Conservation (phyloP, 2,113 vertebrate genomes). For the Saccopteryx leptura region DNA sequence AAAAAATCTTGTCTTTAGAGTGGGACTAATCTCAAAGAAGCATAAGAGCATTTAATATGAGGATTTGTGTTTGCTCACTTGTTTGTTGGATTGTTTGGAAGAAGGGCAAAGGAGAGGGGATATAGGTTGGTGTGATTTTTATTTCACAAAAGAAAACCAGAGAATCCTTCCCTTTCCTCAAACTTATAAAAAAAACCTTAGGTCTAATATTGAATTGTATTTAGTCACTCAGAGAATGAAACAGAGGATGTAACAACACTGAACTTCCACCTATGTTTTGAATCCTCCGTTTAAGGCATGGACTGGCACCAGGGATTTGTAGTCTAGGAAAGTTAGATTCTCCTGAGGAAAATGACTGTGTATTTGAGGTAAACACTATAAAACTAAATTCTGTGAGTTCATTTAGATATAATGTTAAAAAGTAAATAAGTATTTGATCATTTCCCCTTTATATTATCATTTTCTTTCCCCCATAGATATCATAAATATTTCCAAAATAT, state of each 20-base stretch:
- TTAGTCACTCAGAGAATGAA: not conserved
- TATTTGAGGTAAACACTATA: not conserved
- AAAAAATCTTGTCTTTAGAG: not conserved
- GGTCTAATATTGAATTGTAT: not conserved
- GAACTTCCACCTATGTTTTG: not conserved
- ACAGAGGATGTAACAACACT: not conserved
- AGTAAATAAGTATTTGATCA: not conserved
- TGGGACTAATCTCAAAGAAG: not conserved
- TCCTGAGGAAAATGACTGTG: not conserved
- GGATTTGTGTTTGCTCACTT: not conserved
- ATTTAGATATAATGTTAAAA: slow-evolving; percentile 12
- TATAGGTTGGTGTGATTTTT: not conserved
- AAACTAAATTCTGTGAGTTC: not conserved
- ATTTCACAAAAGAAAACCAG: not conserved
- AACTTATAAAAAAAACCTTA: not conserved
- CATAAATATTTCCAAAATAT: slow-evolving; percentile 48
- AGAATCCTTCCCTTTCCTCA: not conserved
- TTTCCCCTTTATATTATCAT: slow-evolving; percentile 5
- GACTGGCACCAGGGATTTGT: not conserved
- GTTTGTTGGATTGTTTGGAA: not conserved
- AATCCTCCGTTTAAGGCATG: not conserved
- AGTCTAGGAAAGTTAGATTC: not conserved
- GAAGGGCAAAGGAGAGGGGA: not conserved
- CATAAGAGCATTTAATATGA: not conserved
- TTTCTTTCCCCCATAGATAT: not conserved